phyloP scores from a whole-genome alignment of 1,140 invertebrate species.

The Heliothis virescens region DNA sequence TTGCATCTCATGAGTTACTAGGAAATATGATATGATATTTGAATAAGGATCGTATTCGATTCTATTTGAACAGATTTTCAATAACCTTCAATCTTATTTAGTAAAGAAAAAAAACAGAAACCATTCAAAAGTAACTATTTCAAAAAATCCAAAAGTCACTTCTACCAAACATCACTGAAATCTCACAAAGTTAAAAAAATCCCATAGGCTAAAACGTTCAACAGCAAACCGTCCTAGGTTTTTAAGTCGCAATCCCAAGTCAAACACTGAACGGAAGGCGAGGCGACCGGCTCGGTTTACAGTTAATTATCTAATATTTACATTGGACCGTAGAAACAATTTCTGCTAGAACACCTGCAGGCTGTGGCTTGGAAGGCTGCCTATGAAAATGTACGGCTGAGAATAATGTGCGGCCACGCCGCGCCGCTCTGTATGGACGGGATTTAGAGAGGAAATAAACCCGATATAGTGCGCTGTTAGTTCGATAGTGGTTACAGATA shows the following conservation, averaged over 20 bases:
- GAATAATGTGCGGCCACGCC: constrained; percentile 10
- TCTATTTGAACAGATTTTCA: too few relatives aligned
- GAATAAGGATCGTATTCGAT: too few relatives aligned
- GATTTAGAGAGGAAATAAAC: constrained; percentile 10
- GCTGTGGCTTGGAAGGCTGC: constrained; percentile 69
- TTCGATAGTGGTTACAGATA: constrained; percentile 13
- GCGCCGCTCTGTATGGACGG: constrained; percentile 7
- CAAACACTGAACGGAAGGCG: constrained; percentile 69
- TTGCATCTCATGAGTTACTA: too few relatives aligned
- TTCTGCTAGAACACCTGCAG: constrained; percentile 72
- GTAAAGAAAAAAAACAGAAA: too few relatives aligned
- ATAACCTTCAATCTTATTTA: too few relatives aligned
- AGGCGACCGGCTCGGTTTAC: constrained; percentile 67
- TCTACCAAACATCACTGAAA: neutral
- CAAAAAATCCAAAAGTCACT: too few relatives aligned
- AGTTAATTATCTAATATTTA: constrained; percentile 85
- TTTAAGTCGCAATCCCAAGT: constrained; percentile 73
- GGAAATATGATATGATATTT: too few relatives aligned
- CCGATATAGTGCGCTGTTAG: constrained; percentile 21
- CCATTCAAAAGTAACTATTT: too few relatives aligned
- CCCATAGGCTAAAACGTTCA: neutral
- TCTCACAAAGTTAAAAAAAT: neutral
- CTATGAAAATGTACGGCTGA: constrained; percentile 52
- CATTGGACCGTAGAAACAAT: constrained; percentile 77
- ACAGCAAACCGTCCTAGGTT: constrained; percentile 18